Evolutionary conservation across 2,888 invertebrate genomes (phyloP).

Genomic region (Julus scandinavius): DNA sequence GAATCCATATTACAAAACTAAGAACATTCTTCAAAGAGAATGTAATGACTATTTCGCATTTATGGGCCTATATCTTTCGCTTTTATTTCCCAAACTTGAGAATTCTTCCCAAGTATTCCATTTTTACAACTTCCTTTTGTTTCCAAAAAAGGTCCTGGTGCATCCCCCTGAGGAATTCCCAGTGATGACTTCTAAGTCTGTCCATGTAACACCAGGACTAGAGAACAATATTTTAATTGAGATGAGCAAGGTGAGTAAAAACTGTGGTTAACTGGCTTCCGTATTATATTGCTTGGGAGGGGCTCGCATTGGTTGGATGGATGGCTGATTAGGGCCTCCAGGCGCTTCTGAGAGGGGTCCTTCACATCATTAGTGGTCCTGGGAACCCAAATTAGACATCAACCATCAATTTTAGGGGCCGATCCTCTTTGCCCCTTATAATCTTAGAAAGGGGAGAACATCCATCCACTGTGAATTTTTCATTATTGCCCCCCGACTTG

Average conservation of each 20-base stretch:
- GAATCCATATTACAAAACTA: no score
- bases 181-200: slow-evolving; percentile 47
- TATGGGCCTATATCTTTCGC: no score
- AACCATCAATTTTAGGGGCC: slow-evolving; percentile 19
- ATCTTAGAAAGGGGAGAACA: not conserved
- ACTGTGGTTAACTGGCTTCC: not conserved
- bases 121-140: not conserved
- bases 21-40: no score
- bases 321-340: not conserved
- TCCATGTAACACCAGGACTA: slow-evolving; percentile 52
- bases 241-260: slow-evolving; percentile 44
- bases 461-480: not conserved
- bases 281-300: slow-evolving; percentile 25
- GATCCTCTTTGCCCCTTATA: not conserved
- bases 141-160: slow-evolving; percentile 47
- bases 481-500: not conserved
- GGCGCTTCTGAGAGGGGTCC: not conserved
- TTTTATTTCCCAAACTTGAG: not conserved
- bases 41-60: no score
- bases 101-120: not conserved
- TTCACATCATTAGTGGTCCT: slow-evolving; percentile 28
- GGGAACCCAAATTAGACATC: not conserved
- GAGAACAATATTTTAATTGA: slow-evolving; percentile 54
- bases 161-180: slow-evolving; percentile 53
- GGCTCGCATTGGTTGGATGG: not conserved